Conservation (phyloP, 2,113 vertebrate genomes). For the Sander vitreus region DNA sequence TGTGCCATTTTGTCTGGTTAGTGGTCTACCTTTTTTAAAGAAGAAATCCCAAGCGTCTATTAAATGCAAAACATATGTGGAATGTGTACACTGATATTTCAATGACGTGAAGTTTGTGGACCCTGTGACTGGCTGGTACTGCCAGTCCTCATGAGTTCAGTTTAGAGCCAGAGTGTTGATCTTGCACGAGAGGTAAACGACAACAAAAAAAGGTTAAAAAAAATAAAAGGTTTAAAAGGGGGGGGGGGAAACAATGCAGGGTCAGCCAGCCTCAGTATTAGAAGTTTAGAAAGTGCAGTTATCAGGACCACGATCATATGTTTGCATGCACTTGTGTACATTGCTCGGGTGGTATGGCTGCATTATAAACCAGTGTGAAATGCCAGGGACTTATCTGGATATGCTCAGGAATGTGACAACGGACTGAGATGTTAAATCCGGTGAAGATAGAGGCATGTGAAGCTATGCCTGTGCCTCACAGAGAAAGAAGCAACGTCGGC, state of each 20-base stretch:
- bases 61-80: background rate
- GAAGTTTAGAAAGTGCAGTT: no score
- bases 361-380: slow-evolving; percentile 51
- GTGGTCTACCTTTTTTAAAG: background rate
- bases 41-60: background rate
- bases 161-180: background rate
- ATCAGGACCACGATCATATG: background rate
- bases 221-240: background rate
- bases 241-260: background rate
- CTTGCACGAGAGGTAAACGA: background rate
- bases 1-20: background rate
- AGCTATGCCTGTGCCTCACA: background rate
- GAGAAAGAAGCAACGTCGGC: background rate
- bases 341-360: slow-evolving; percentile 5
- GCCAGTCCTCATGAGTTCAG: background rate
- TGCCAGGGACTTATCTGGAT: slow-evolving; percentile 70
- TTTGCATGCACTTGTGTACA: background rate
- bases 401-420: slow-evolving; percentile 72
- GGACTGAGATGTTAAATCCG: slow-evolving; percentile 58
- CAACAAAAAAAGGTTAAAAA: no score
- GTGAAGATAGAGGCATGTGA: slow-evolving; percentile 41
- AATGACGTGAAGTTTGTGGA: background rate
- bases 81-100: background rate
- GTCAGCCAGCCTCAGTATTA: background rate
- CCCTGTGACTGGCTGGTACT: background rate